phyloP scores from a whole-genome alignment of 2,797 vertebrate species.

The Syngnathus acus region DNA sequence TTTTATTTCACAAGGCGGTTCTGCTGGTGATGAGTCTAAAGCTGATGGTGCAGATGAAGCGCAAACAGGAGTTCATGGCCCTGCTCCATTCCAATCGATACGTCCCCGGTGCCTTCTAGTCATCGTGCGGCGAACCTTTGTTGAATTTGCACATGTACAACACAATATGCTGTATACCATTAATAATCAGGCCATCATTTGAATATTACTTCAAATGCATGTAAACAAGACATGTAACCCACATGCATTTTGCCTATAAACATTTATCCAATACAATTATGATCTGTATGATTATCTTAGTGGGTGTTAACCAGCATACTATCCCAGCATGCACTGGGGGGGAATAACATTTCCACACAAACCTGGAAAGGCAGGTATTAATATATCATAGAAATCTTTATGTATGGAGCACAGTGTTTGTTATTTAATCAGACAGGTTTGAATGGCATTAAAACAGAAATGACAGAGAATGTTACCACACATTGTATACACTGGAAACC shows the following conservation, averaged over 20 bases:
- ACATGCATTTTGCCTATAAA: conserved; percentile 41
- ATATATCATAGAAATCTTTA: not conserved
- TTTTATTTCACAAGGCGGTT: conserved; percentile 37
- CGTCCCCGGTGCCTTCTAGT: conserved; percentile 57
- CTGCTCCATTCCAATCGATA: conserved; percentile 64
- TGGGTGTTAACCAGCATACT: conserved; percentile 12
- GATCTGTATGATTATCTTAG: conserved; percentile 11
- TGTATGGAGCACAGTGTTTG: conserved; percentile 1
- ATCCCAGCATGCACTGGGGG: conserved; percentile 9
- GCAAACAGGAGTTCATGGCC: conserved; percentile 62
- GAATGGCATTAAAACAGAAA: not conserved
- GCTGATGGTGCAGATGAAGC: conserved; percentile 61
- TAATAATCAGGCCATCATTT: conserved; percentile 38
- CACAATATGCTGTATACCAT: conserved; percentile 40
- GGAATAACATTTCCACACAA: conserved; percentile 6
- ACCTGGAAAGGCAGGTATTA: not conserved
- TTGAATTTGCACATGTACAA: conserved; percentile 53
- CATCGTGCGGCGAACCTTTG: conserved; percentile 28
- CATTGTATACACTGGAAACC: not conserved
- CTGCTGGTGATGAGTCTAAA: conserved; percentile 62
- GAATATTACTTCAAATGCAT: conserved; percentile 33
- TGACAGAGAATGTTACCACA: conserved; percentile 1
- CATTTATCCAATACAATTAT: conserved; percentile 6
- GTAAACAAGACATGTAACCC: conserved; percentile 38
- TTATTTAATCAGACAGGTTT: not conserved